Evolutionary conservation across 1,140 invertebrate genomes (phyloP), one percentile per base, ranked within the genome.

Genomic region (Macrotrachela quadricornifera): DNA sequence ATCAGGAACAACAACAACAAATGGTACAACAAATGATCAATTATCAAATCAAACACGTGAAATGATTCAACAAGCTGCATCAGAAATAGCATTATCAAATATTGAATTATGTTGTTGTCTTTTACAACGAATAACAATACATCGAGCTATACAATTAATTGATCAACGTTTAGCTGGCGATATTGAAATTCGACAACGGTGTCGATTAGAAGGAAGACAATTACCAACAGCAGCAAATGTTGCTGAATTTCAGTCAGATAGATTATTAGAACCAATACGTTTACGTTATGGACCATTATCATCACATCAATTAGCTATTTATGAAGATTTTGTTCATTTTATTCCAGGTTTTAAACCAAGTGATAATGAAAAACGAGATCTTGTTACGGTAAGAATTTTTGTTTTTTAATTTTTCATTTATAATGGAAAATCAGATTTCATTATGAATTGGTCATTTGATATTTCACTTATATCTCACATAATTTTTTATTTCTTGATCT

Each of bases 121-220:
- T 62, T 85, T 99, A 46, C 92, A 97, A 68, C 97, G 97, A 68
- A 92, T 85, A 3, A 86, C 91, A 0, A 85, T 95, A 13, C 92
- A 99, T 64, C 94, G 94, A 64, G 86, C 88, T 0, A 78, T 94
- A 40, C 80, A 81, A 0, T 91, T 97, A 73, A 82, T 97, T 62
- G 91, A 97, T 61, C 90, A 92, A 62, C 72, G 85, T 57, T 68
- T 95, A 6, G 64, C 68, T 6, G 71, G 80, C 36, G 60, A 60
- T 70, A 70, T 50, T 18, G 55, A 51, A 21, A 45, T 38, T 1
- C 43, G 51, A 41, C n/a, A 42, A 14, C 4, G 43, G 12, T 39
- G 36, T 11, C 18, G 38, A 10, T 17, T 42, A 10, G 51, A 53
- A 15, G 46, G 44, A 10, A 8, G 51, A 16, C 40, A 42, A 42